Base-by-base conservation (phyloP, 2,888 invertebrate genomes). In the Alcis repandata region DNA sequence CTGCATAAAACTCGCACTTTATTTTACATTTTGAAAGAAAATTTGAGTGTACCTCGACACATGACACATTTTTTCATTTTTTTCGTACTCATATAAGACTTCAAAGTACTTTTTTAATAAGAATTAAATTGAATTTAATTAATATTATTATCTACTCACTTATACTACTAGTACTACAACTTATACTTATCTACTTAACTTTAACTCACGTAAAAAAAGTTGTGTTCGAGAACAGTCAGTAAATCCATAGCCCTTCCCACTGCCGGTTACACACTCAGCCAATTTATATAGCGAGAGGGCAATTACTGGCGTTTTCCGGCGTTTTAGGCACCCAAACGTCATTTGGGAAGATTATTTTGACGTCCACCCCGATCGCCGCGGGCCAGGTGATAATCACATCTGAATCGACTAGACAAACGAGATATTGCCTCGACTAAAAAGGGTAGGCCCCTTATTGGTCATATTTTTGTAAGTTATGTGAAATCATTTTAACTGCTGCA, bases 221-320 rank as follows among this genome's bases (percentile, higher is more conserved):
- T 11, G 1, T 20, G 19, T 49, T 32, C 76, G 80, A 81, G 77
- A 72, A 72, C 67, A 62, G 49, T 48, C 72, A 77, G 87, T 88
- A 84, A 72, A 63, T 63, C 51, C 58, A 41, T 27, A 79, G 81
- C 78, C 83, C 86, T 82, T 82, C 87, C 85, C 82, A 83, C 83
- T 84, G 83, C 83, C 86, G 86, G 87, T 81, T 85, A 85, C 86
- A 87, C 87, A 87, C 89, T 89, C 88, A 85, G 88, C 86, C 89
- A 90, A 90, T 90, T 90, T 91, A 89, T 89, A 88, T 82, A 78
- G 84, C 87, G 86, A 86, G 89, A 84, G 86, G 89, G 89, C 88
- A 88, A 90, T 90, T 89, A 89, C 88, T 75, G 80, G 79, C 80
- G 82, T 83, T 88, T 87, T 86, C 84, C 88, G 85, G 82, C 87